Base-by-base conservation (phyloP, 2,113 vertebrate species). In the Podiceps cristatus region DNA sequence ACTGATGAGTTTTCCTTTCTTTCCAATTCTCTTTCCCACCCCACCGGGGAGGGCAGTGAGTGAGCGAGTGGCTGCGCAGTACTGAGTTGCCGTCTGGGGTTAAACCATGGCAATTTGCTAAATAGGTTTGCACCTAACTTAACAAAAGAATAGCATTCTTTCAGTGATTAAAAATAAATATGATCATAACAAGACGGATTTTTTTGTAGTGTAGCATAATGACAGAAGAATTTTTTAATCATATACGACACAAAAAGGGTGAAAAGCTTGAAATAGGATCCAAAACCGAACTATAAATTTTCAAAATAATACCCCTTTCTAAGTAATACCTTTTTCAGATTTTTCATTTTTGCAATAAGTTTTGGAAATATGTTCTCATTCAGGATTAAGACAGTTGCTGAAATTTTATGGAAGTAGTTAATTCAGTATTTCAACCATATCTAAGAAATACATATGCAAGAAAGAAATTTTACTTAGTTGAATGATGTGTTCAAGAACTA, bases 231-330 rank as follows among this genome's bases (percentile, higher is more conserved):
- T 47, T 66, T 49, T 19, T 29, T 71, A 86, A 37, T 63, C 10
- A 44, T 40, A 19, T 18, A 5, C 2, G 33, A 29, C 3, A 66
- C 2, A 23, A 31, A 66, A 75, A 29, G 10, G 75, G 1, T 28
- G 7, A 86, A 78, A 91, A 79, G 4, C 22, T 64, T 50, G 16
- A 83, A 89, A 66, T 25, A 73, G 1, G 2, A 59, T 64, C 19
- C 27, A 64, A 4, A 10, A 3, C 0, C 1, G 28, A 67, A 29
- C 13, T 20, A n/a, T 3, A 18, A 31, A 7, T 19, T 45, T 84
- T 35, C 44, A 56, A 47, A 67, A 3, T 56, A 44, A 37, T 45
- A 53, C 1, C 5, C 1, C 40, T 77, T 15, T 15, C 3, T 31
- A 50, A 86, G 18, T 37, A 45, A 28, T 27, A 40, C 15, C 2